These are phyloP conservation scores for Drosophila orosa DNA, from an alignment of 1,140 invertebrate species.

Conservation along the genomic window DNA sequence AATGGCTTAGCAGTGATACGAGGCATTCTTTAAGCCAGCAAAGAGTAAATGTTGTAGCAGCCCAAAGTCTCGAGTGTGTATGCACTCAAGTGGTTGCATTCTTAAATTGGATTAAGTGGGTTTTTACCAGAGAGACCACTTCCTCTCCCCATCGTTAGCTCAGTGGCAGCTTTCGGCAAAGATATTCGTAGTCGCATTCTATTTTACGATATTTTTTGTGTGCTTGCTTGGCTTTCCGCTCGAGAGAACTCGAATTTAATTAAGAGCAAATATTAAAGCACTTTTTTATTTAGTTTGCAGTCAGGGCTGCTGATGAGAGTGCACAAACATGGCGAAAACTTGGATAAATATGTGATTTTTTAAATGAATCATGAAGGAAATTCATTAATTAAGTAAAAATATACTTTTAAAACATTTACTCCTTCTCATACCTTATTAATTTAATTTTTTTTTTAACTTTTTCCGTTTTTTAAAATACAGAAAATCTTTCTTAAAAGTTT, in stretches of 20 bases:
- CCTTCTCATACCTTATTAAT: too few species aligned
- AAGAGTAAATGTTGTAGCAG: slow-evolving; percentile 28
- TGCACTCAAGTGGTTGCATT: slow-evolving; percentile 77
- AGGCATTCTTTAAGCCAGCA: slow-evolving; percentile 49
- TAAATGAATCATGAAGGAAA: neutral
- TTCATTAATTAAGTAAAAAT: too few species aligned
- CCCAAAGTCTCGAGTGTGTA: slow-evolving; percentile 27
- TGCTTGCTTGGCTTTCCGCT: slow-evolving; percentile 59
- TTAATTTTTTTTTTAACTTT: too few species aligned
- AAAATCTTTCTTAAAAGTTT: too few species aligned
- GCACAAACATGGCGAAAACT: neutral
- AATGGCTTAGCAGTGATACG: slow-evolving; percentile 57
- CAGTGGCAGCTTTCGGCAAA: slow-evolving; percentile 35
- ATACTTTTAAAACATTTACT: too few species aligned
- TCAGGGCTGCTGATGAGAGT: slow-evolving; percentile 2
- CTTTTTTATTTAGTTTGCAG: slow-evolving; percentile 54
- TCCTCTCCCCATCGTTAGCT: neutral
- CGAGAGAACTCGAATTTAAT: slow-evolving; percentile 72
- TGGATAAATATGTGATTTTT: neutral
- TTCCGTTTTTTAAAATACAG: too few species aligned
- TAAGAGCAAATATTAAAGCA: slow-evolving; percentile 77
- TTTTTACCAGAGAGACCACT: slow-evolving; percentile 53
- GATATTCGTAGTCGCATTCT: slow-evolving; percentile 36
- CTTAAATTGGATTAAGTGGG: slow-evolving; percentile 80
- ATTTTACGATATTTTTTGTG: slow-evolving; percentile 27